These are phyloP conservation scores for Merluccius polli DNA, from an alignment of 2,797 vertebrate species.

Conservation along the genomic window DNA sequence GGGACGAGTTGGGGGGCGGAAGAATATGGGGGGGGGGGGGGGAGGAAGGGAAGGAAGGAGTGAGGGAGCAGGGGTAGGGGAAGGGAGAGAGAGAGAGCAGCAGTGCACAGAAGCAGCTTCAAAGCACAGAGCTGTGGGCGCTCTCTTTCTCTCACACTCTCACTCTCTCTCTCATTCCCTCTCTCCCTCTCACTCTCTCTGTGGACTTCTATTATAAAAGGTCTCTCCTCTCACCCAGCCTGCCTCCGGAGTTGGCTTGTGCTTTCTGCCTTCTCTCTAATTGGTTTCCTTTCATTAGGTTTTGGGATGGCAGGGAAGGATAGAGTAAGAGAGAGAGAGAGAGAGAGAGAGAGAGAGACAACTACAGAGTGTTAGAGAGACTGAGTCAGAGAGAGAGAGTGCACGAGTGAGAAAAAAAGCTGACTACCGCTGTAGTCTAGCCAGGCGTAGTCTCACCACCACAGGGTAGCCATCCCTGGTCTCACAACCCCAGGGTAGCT, in stretches of 20 bases:
- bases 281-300: conserved; percentile 16
- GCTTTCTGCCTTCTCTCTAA: conserved; percentile 8
- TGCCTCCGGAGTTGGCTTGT: conserved; percentile 6
- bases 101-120: background rate
- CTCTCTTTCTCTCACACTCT: background rate
- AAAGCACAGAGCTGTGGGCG: conserved; percentile 5
- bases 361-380: background rate
- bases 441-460: no score
- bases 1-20: background rate
- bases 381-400: no score
- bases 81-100: background rate
- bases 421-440: no score
- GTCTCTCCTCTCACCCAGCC: conserved; percentile 10
- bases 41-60: background rate
- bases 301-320: conserved; percentile 1
- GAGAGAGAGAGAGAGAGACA: background rate
- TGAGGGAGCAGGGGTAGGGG: background rate
- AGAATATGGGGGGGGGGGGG: background rate
- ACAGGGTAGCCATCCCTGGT: no score
- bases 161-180: background rate
- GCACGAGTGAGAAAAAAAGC: no score
- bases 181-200: background rate
- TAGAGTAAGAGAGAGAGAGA: background rate
- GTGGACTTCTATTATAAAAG: conserved; percentile 13
- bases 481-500: no score